Conservation (phyloP, 2,888 invertebrate genomes). For the Tromatobia lineatoria region DNA sequence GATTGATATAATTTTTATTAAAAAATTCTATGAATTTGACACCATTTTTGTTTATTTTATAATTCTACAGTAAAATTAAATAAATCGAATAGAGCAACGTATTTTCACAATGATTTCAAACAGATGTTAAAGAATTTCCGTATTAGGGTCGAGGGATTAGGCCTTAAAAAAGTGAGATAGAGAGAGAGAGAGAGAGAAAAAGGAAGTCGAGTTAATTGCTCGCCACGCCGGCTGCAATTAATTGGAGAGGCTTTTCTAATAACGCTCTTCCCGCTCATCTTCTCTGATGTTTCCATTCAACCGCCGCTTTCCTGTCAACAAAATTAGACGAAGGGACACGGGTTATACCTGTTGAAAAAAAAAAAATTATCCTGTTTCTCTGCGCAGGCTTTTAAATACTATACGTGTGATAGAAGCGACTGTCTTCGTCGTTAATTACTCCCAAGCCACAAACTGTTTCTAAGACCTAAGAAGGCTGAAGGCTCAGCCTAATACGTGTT, state of each 20-base stretch:
- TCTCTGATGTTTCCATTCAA: slow-evolving; percentile 18
- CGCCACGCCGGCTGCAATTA: slow-evolving; percentile 65
- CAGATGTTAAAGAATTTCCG: slow-evolving; percentile 5
- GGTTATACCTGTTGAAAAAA: slow-evolving; percentile 28
- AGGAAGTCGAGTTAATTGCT: slow-evolving; percentile 64
- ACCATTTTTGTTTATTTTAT: too few relatives aligned
- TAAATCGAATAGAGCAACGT: too few relatives aligned
- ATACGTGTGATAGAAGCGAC: slow-evolving; percentile 18
- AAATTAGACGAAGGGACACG: slow-evolving; percentile 50
- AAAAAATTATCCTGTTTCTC: slow-evolving; percentile 30
- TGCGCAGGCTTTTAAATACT: slow-evolving; percentile 8
- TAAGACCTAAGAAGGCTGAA: neutral
- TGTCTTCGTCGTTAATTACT: slow-evolving; percentile 71
- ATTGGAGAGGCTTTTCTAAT: slow-evolving; percentile 39
- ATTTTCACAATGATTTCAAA: neutral
- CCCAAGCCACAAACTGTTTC: slow-evolving; percentile 53
- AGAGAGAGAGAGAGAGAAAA: slow-evolving; percentile 15
- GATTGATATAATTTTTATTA: too few relatives aligned
- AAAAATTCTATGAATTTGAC: too few relatives aligned
- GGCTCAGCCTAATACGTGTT: slow-evolving; percentile 50
- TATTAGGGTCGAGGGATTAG: slow-evolving; percentile 3
- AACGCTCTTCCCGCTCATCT: slow-evolving; percentile 3
- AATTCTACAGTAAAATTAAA: too few relatives aligned
- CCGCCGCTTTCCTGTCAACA: slow-evolving; percentile 51
- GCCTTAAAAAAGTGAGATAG: slow-evolving; percentile 27